phyloP scores from a whole-genome alignment of 2,797 vertebrate species.

The Falco biarmicus region DNA sequence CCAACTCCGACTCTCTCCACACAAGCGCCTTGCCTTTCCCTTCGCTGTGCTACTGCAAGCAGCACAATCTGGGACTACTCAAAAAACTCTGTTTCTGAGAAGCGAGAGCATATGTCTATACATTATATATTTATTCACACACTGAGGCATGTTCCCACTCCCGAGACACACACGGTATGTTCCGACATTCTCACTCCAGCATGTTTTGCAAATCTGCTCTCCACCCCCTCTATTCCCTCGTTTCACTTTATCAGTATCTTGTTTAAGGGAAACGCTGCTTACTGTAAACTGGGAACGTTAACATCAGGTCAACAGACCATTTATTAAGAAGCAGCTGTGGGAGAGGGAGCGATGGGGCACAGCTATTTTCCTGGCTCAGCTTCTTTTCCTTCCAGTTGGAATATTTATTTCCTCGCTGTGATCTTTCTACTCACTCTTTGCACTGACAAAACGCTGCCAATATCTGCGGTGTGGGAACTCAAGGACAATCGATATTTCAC shows the following conservation, averaged over 20 bases:
- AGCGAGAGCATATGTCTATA: conserved; percentile 52
- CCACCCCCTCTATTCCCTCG: conserved; percentile 38
- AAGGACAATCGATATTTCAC: conserved; percentile 51
- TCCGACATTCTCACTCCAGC: conserved; percentile 63
- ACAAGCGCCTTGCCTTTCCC: neutral
- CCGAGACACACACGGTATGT: conserved; percentile 53
- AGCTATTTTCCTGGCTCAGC: neutral
- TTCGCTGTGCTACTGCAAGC: neutral
- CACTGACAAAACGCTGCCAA: conserved; percentile 58
- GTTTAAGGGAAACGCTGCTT: conserved; percentile 45
- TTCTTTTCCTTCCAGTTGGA: conserved; percentile 32
- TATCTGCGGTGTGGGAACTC: conserved; percentile 42
- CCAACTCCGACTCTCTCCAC: neutral
- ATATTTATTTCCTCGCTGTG: conserved; percentile 64
- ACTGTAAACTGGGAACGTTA: conserved; percentile 24
- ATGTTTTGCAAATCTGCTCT: conserved; percentile 64
- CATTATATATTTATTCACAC: conserved; percentile 68
- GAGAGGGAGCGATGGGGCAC: conserved; percentile 4
- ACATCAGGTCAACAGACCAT: conserved; percentile 55
- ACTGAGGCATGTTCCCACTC: conserved; percentile 57
- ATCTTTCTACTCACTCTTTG: conserved; percentile 41
- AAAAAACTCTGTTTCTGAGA: neutral
- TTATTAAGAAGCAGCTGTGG: conserved; percentile 35
- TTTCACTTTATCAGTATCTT: conserved; percentile 41
- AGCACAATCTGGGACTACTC: conserved; percentile 9